Evolutionary conservation across 1,140 invertebrate species (phyloP), one percentile per base, ranked within the genome.

Genomic region (Caenorhabditis brenneri): DNA sequence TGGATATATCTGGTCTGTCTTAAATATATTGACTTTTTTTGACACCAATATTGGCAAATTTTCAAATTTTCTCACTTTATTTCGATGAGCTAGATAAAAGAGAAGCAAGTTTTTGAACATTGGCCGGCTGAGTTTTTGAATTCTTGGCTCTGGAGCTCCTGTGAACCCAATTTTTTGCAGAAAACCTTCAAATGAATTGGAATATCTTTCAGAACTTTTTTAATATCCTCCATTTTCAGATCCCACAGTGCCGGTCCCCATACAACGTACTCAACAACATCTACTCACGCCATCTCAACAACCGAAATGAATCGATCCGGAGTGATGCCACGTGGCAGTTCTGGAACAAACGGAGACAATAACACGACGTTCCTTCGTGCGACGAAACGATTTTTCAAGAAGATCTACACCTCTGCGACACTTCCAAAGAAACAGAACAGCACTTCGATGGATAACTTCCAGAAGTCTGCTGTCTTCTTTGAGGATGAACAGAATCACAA

Each of bases 331-430:
- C 60, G 74, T 36, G 74, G 60, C 29, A 55, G 65, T 79, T 36
- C 53, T 16, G 48, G 78, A n/a, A 4, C 65, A 2, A 74, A 74
- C 65, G 65, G 36, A 46, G 65, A 74, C 1, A 74, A n/a, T 36
- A 74, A 74, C 36, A 74, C 65, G 22, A 74, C 65, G 36, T 83
- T 83, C 46, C 82, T 83, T 10, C 42, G 82, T 1, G 82, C 82
- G 0, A 83, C 82, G 4, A 83, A 83, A 24, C 39, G 65, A 33
- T 83, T 83, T 74, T 83, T 83, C 74, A 83, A 83, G 42, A 83
- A 83, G 82, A 83, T 83, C 12, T 83, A 83, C 82, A 79, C 53
- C 16, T 83, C 82, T 19, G 82, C 82, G 12, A 83, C 82, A 7
- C 78, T 83, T 36, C 82, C 82, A 1, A 83, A 82, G 29, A 46